Conservation (phyloP, 1,140 invertebrate species). For the Cephus cinctus region DNA sequence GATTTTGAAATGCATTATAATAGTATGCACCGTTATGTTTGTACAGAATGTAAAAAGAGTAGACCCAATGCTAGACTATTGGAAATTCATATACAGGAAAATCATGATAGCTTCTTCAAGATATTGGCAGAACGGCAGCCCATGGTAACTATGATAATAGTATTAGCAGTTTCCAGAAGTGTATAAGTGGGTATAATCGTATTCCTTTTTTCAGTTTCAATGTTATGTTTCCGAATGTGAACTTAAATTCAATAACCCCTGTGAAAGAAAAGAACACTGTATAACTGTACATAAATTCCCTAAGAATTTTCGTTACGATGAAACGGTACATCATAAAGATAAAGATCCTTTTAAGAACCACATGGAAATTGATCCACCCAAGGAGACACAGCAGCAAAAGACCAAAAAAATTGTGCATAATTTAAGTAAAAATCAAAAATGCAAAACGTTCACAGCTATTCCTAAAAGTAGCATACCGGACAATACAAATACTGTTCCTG, state of each 20-base stretch:
- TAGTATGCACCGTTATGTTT: conserved; percentile 51
- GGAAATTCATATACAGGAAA: conserved; percentile 69
- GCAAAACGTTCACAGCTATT: conserved; percentile 14
- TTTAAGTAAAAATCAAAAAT: conserved; percentile 35
- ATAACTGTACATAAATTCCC: conserved; percentile 65
- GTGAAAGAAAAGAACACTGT: conserved; percentile 63
- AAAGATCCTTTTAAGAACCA: conserved; percentile 7
- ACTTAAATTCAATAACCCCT: conserved; percentile 56
- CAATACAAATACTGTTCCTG: neutral
- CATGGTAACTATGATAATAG: conserved; percentile 55
- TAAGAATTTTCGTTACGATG: conserved; percentile 63
- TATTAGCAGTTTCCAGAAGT: conserved; percentile 17
- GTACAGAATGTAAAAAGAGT: conserved; percentile 59
- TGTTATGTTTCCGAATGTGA: conserved; percentile 68
- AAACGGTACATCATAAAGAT: conserved; percentile 27
- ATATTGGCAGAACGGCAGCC: conserved; percentile 61
- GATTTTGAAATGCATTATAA: conserved; percentile 58
- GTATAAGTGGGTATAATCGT: conserved; percentile 19
- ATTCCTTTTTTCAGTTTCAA: conserved; percentile 58
- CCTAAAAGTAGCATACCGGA: conserved; percentile 1
- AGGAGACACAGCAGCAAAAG: conserved; percentile 1
- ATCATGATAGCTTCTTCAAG: conserved; percentile 69
- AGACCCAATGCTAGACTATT: conserved; percentile 65
- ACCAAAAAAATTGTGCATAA: conserved; percentile 9
- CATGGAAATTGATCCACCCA: conserved; percentile 28